phyloP scores from a whole-genome alignment of 2,113 vertebrate species.

The Calyptomena viridis region DNA sequence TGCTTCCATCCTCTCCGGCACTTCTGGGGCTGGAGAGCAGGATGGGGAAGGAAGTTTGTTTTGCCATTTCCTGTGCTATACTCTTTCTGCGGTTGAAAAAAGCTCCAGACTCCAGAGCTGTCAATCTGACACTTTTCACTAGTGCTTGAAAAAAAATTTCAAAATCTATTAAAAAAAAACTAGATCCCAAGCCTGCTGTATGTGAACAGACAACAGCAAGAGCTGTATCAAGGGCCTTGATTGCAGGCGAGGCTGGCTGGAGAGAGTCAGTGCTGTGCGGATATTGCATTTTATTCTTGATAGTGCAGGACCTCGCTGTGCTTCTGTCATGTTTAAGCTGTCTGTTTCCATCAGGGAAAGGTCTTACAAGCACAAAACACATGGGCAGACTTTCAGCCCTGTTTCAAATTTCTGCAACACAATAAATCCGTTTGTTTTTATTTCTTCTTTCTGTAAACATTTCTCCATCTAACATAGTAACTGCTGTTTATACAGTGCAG shows the following conservation, averaged over 20 bases:
- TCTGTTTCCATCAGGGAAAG: conserved; percentile 68
- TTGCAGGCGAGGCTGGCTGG: background rate
- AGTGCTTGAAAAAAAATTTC: conserved; percentile 29
- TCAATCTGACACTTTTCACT: conserved; percentile 60
- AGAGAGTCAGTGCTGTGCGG: background rate
- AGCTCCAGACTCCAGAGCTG: conserved; percentile 15
- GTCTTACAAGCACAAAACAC: conserved; percentile 65
- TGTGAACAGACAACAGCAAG: background rate
- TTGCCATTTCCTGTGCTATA: background rate
- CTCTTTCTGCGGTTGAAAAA: background rate
- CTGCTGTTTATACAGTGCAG: conserved; percentile 73
- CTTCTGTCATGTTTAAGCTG: conserved; percentile 65
- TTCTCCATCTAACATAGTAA: conserved; percentile 72
- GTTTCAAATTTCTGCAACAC: conserved; percentile 73
- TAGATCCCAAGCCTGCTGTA: background rate
- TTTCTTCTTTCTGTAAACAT: conserved; percentile 79
- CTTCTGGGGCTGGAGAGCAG: accelerated
- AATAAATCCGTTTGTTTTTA: conserved; percentile 76
- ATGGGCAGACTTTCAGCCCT: conserved; percentile 45
- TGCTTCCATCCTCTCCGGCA: background rate
- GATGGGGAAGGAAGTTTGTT: background rate
- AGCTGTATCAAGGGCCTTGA: background rate
- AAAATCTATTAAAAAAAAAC: conserved; percentile 7
- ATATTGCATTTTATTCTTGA: conserved; percentile 52
- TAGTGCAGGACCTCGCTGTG: background rate